Evolutionary conservation across 1,140 invertebrate genomes (phyloP).

Genomic region (Drosophila obscura): DNA sequence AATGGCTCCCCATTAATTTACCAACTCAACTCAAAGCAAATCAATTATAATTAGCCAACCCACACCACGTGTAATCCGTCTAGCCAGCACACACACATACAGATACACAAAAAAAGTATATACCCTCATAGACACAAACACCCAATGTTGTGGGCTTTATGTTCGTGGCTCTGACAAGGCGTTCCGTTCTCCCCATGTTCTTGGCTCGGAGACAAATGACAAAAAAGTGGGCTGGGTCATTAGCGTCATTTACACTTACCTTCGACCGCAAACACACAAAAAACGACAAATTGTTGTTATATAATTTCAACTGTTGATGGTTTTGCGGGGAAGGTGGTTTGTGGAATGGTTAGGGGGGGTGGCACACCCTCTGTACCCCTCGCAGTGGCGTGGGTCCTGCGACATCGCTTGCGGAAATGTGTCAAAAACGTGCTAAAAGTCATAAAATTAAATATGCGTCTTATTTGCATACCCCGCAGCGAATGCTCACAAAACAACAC

Average conservation of each 20-base stretch:
- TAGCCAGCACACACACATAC: background rate
- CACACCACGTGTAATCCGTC: constrained; percentile 6
- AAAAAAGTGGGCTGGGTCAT: constrained; percentile 77
- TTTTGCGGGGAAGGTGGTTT: constrained; percentile 7
- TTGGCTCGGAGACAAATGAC: constrained; percentile 68
- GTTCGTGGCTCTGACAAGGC: background rate
- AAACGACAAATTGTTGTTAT: constrained; percentile 10
- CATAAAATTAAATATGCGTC: constrained; percentile 82
- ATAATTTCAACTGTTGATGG: constrained; percentile 1
- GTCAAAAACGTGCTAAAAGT: constrained; percentile 83
- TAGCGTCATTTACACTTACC: constrained; percentile 80
- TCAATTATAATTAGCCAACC: constrained; percentile 40
- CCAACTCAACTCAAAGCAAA: constrained; percentile 56
- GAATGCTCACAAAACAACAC: no score
- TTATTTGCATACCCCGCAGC: constrained; percentile 66
- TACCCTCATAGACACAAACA: background rate
- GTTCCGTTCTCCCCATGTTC: constrained; percentile 6
- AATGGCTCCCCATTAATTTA: constrained; percentile 58
- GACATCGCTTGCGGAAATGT: constrained; percentile 74
- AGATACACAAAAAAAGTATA: background rate
- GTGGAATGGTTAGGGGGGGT: background rate
- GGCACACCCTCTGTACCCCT: constrained; percentile 17
- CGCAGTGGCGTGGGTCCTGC: constrained; percentile 28
- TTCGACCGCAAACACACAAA: constrained; percentile 22
- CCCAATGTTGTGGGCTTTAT: constrained; percentile 16